These are phyloP conservation scores for Liolophura sinensis DNA, from an alignment of 1,140 invertebrate species.

Conservation along the genomic window DNA sequence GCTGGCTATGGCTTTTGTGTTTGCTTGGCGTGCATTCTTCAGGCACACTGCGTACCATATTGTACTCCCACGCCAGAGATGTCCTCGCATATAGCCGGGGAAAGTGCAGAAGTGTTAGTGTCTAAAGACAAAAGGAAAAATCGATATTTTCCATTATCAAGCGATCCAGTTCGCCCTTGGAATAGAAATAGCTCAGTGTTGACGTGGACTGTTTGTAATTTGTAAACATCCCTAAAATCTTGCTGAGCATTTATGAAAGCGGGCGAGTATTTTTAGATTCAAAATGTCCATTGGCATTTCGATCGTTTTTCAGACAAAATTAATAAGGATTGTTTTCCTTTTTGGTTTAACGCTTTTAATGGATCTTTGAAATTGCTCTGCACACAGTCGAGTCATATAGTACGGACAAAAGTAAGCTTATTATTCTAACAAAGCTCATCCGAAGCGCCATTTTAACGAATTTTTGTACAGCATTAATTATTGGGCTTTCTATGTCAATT, in stretches of 20 bases:
- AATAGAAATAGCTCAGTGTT: not conserved
- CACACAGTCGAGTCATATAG: not conserved
- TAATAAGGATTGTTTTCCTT: not conserved
- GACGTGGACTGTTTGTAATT: not conserved
- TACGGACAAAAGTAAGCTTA: not conserved
- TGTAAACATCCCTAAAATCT: not conserved
- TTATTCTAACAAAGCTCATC: not conserved
- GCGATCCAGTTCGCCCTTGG: not conserved
- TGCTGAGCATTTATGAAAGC: not conserved
- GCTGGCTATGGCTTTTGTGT: too few species aligned
- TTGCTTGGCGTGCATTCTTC: too few species aligned
- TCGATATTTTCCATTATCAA: conserved; percentile 2
- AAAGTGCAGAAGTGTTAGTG: too few species aligned
- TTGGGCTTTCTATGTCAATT: too few species aligned
- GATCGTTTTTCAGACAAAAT: not conserved
- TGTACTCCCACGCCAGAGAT: too few species aligned
- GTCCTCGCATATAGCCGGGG: too few species aligned
- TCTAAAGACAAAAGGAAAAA: too few species aligned
- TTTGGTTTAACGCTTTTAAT: not conserved
- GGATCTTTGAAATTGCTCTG: not conserved
- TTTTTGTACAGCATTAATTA: too few species aligned
- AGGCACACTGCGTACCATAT: too few species aligned
- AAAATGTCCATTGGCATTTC: not conserved
- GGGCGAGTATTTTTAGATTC: not conserved
- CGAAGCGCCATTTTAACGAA: too few species aligned